phyloP scores from a whole-genome alignment of 2,113 vertebrate species.

The Lasiurus cinereus region DNA sequence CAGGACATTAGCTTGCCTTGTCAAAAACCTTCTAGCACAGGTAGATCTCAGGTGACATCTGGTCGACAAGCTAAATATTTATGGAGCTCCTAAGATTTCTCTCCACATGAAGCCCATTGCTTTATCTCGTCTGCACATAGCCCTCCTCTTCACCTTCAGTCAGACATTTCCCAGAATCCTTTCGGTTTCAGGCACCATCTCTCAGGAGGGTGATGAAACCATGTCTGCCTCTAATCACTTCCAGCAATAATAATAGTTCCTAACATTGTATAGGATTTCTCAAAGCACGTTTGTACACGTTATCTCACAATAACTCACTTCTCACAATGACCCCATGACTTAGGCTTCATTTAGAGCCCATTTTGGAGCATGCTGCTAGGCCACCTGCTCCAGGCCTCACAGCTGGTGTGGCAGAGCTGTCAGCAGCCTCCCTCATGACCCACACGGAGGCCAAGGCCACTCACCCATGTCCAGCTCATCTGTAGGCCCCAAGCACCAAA shows the following conservation, averaged over 20 bases:
- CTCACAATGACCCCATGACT: background rate
- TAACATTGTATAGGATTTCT: conserved; percentile 65
- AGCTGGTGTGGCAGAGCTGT: fast-evolving
- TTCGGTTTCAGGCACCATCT: conserved; percentile 39
- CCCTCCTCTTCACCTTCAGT: conserved; percentile 39
- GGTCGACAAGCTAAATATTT: conserved; percentile 76
- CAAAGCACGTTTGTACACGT: conserved; percentile 39
- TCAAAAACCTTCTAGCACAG: conserved; percentile 79
- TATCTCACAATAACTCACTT: background rate
- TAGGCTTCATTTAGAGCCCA: conserved; percentile 43
- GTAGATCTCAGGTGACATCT: conserved; percentile 79
- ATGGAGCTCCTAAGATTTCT: conserved; percentile 69
- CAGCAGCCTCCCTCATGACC: fast-evolving
- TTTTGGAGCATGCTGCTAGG: background rate
- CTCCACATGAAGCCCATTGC: conserved; percentile 70
- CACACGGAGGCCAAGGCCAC: fast-evolving
- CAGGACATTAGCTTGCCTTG: background rate
- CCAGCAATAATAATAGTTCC: conserved; percentile 76
- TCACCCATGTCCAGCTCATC: background rate
- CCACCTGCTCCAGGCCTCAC: conserved; percentile 12
- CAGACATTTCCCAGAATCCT: conserved; percentile 71
- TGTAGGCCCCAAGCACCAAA: background rate
- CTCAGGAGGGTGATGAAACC: conserved; percentile 70
- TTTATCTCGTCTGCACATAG: conserved; percentile 72
- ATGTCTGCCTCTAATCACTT: conserved; percentile 69